Percentiles rank a stretch among this genome's conserved stretches.
These are phyloP conservation scores for Epinephelus cyanopodus DNA, from an alignment of 2,113 vertebrate species.

Conservation along the genomic window DNA sequence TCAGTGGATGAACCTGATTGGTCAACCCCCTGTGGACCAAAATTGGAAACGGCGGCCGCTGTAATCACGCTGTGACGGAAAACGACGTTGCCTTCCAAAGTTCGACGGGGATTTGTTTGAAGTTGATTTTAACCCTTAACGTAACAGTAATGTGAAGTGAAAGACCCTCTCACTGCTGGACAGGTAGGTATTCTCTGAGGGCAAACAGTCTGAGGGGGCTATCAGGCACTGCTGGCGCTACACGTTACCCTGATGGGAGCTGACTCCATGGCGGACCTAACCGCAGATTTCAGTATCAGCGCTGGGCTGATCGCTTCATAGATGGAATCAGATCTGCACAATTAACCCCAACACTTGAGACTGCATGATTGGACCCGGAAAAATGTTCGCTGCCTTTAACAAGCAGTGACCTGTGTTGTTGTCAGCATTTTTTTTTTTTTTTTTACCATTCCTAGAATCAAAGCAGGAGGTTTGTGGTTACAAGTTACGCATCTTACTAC, in stretches of 20 bases:
- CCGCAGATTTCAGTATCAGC: slow-evolving; percentile 36
- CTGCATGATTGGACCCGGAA: slow-evolving; percentile 22
- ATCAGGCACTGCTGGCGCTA: slow-evolving; percentile 28
- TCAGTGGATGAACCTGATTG: slow-evolving; percentile 82
- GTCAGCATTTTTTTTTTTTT: neutral
- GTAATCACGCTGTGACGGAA: slow-evolving; percentile 75
- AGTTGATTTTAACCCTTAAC: slow-evolving; percentile 68
- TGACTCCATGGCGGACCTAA: slow-evolving; percentile 43
- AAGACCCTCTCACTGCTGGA: slow-evolving; percentile 50
- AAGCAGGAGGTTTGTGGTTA: slow-evolving; percentile 24
- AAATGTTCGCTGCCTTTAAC: slow-evolving; percentile 21
- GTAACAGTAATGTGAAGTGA: slow-evolving; percentile 77
- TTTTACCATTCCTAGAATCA: slow-evolving; percentile 5
- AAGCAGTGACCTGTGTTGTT: slow-evolving; percentile 13
- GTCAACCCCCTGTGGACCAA: slow-evolving; percentile 73
- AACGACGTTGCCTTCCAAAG: slow-evolving; percentile 51
- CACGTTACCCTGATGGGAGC: slow-evolving; percentile 54
- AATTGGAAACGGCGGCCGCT: slow-evolving; percentile 76
- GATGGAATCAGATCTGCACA: slow-evolving; percentile 74
- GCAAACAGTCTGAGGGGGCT: slow-evolving; percentile 39
- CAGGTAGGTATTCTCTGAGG: slow-evolving; percentile 53
- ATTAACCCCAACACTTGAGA: slow-evolving; percentile 75
- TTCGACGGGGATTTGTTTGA: slow-evolving; percentile 67
- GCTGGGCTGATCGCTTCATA: slow-evolving; percentile 30
- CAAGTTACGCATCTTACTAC: slow-evolving; percentile 4